A percentile compares a stretch with the other conserved stretches of the same genome.
Evolutionary conservation across 2,888 invertebrate species (phyloP).

Genomic region (Automeris io): DNA sequence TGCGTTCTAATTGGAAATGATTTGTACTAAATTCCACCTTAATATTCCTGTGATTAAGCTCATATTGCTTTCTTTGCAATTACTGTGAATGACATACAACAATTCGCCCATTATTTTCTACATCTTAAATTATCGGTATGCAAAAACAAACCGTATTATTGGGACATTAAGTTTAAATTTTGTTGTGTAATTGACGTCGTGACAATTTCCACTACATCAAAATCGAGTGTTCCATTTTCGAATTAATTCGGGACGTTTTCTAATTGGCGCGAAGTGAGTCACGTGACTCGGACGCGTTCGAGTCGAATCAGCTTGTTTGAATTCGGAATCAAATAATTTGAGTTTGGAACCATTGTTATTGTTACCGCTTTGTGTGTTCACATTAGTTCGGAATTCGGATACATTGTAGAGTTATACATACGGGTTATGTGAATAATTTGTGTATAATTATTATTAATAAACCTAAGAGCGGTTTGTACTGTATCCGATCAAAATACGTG

Average conservation of each 20-base stretch:
- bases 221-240: constrained; percentile 73
- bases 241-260: constrained; percentile 69
- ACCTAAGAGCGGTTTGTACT: too few species aligned
- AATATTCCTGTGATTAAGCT: background rate
- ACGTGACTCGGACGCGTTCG: constrained; percentile 23
- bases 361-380: constrained; percentile 33
- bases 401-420: too few species aligned
- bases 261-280: constrained; percentile 74
- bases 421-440: constrained; percentile 11
- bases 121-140: background rate
- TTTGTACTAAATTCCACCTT: constrained; percentile 4
- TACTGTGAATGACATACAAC: constrained; percentile 4
- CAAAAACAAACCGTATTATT: constrained; percentile 1
- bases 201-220: constrained; percentile 72
- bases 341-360: constrained; percentile 44
- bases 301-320: constrained; percentile 61
- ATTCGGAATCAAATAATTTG: constrained; percentile 58
- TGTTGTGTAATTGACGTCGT: constrained; percentile 16
- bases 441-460: too few species aligned
- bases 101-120: constrained; percentile 6
- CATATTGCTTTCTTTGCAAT: constrained; percentile 1
- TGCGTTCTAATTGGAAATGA: constrained; percentile 4
- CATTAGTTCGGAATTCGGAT: constrained; percentile 22
- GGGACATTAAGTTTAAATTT: background rate
- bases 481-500: too few species aligned